Base-by-base conservation (phyloP, 2,113 vertebrate species). In the Gnathonemus echidnorhynchus region DNA sequence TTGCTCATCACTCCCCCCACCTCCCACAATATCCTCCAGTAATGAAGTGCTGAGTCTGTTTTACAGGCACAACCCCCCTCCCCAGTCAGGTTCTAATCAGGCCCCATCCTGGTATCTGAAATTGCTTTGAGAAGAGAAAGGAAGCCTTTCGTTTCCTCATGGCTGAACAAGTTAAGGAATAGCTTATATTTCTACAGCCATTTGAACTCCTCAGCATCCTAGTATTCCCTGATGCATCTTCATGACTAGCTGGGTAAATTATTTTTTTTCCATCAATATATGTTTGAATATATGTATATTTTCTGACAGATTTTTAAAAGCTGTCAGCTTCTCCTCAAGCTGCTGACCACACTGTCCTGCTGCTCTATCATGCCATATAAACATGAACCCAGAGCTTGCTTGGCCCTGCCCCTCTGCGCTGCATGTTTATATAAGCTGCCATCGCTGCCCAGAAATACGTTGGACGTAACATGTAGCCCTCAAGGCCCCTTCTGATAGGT, bases 371-470 rank as follows among this genome's bases (percentile, higher is more conserved):
- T 86, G 45, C 84, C 24, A 49, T 86, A 86, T 86, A 86, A 86
- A 86, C 42, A 86, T 86, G 84, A 86, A 49, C n/a, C 7, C 74
- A 80, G 74, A 35, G 35, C 74, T 19, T 42, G 15, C 74, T 80
- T 42, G 13, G 35, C 74, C 6, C 74, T 42, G 35, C 74, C 13
- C 74, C 35, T 19, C 35, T 85, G 83, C 0, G 6, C 85, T 52
- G 19, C 86, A 53, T 87, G 48, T 87, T 87, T 27, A 87, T 53
- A 87, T 87, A 50, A 56, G 86, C 49, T 49, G 10, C 48, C 45
- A 21, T 86, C 11, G 17, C n/a, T 86, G 84, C n/a, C 62, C 49
- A 27, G 88, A 91, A 92, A 90, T 77, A 24, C 21, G 53, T 80
- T 87, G 88, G 58, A 80, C 8, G 86, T 53, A 58, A 84, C 56